Conservation (phyloP, 2,113 vertebrate species). For the Polypterus bichir region DNA sequence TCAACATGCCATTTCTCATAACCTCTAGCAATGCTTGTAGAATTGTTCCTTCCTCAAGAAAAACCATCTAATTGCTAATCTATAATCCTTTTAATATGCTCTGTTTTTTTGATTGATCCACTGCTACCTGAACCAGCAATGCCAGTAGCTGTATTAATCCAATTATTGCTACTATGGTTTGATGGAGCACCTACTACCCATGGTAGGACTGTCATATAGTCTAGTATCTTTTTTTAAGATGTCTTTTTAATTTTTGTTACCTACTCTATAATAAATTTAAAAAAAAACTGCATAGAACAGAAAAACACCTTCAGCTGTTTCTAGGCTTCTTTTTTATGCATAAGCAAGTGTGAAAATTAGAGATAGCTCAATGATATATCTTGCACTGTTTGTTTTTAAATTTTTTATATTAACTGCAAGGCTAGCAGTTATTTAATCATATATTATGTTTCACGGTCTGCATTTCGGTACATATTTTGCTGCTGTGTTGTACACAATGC, state of each 20-base stretch:
- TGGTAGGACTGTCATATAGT: background rate
- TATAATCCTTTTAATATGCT: conserved; percentile 92
- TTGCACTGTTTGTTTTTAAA: too few relatives aligned
- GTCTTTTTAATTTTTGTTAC: conserved; percentile 20
- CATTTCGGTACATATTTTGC: too few relatives aligned
- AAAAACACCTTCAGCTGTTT: too few relatives aligned
- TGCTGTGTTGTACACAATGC: too few relatives aligned
- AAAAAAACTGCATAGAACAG: too few relatives aligned
- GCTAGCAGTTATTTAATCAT: too few relatives aligned
- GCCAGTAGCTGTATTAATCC: conserved; percentile 77
- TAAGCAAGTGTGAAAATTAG: too few relatives aligned
- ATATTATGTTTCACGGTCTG: too few relatives aligned
- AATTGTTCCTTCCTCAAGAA: conserved; percentile 58
- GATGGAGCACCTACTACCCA: conserved; percentile 44
- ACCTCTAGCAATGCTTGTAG: conserved; percentile 54
- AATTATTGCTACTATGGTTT: conserved; percentile 66
- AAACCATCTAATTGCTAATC: conserved; percentile 93
- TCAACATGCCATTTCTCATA: conserved; percentile 48
- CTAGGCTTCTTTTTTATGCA: too few relatives aligned
- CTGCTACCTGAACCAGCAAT: conserved; percentile 69
- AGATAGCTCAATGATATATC: too few relatives aligned
- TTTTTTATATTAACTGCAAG: too few relatives aligned
- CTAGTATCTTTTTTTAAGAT: background rate
- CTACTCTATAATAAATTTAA: background rate
- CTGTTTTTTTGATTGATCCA: conserved; percentile 77